Base-by-base conservation (phyloP, 2,888 invertebrate genomes). In the Eristalis arbustorum region DNA sequence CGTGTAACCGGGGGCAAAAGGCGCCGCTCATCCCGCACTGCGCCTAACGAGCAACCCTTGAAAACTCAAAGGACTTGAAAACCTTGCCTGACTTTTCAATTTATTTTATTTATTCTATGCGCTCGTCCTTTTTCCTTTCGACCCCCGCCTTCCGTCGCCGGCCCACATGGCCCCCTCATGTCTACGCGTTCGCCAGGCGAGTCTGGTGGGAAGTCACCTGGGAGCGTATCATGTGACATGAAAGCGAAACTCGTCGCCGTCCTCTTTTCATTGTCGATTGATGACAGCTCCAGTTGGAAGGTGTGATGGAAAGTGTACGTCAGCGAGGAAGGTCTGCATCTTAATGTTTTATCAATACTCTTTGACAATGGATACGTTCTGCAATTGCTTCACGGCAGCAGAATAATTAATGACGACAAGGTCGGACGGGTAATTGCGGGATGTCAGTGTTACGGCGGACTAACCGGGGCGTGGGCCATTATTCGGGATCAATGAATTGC, bases 41-140 rank as follows among this genome's bases (percentile, higher is more conserved):
- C 25, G 22, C 13, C 22, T 18, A 23, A 56, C 28, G 42, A 49
- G 62, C 63, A 64, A 57, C 23, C 73, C 64, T 64, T 57, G 37
- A 25, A 28, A 40, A 34, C 37, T 37, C 34, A 14, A 18, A 34
- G 59, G 59, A 66, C 28, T 28, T 18, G 62, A 62, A 57, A 57
- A 74, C 74, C 74, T 37, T 74, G 74, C n/a, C 57, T 66, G 64
- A 64, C 56, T 64, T 74, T 74, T 23, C 64, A 74, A 64, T 74
- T 74, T 74, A 37, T 74, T 74, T 64, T 74, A 74, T 64, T 72
- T 59, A 59, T 69, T 61, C 18, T 22, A 23, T 18, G 62, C n/a
- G 34, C 42, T 59, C 37, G 59, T 59, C 34, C 25, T 40, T 71
- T 37, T 62, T 42, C 34, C 1, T 22, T 59, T 61, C 25, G n/a